These are phyloP conservation scores for Caerostris darwini DNA, from an alignment of 1,140 invertebrate genomes.

Conservation along the genomic window DNA sequence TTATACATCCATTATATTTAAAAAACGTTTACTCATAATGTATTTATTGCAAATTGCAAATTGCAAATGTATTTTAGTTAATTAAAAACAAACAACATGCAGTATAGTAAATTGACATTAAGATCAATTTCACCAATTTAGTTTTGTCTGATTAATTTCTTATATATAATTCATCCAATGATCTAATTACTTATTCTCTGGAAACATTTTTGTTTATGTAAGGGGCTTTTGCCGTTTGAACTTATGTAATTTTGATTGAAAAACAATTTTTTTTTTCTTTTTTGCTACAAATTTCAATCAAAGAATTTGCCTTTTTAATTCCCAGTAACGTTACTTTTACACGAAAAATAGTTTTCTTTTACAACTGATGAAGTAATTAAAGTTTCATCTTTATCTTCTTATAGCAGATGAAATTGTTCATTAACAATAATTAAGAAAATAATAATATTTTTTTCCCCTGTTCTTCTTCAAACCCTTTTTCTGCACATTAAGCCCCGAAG, in stretches of 20 bases:
- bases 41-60: no score
- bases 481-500: slow-evolving; percentile 62
- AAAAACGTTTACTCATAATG: no score
- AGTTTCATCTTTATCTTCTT: slow-evolving; percentile 76
- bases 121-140: no score
- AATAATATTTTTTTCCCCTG: slow-evolving; percentile 33
- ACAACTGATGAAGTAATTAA: slow-evolving; percentile 58
- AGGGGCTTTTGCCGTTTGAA: background rate
- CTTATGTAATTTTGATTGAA: slow-evolving; percentile 22
- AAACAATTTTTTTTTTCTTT: background rate
- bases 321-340: slow-evolving; percentile 1
- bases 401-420: slow-evolving; percentile 72
- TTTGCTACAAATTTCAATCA: slow-evolving; percentile 15
- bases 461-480: slow-evolving; percentile 56
- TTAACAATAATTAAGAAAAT: slow-evolving; percentile 77
- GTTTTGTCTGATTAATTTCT: no score
- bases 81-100: no score
- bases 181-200: no score
- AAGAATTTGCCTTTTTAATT: slow-evolving; percentile 40
- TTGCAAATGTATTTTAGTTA: no score
- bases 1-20: no score
- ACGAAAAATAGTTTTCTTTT: slow-evolving; percentile 61
- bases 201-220: no score
- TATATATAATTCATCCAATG: no score
- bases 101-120: no score